phyloP scores from a whole-genome alignment of 2,797 vertebrate genomes.

The Petrocephalus schoutedeni region DNA sequence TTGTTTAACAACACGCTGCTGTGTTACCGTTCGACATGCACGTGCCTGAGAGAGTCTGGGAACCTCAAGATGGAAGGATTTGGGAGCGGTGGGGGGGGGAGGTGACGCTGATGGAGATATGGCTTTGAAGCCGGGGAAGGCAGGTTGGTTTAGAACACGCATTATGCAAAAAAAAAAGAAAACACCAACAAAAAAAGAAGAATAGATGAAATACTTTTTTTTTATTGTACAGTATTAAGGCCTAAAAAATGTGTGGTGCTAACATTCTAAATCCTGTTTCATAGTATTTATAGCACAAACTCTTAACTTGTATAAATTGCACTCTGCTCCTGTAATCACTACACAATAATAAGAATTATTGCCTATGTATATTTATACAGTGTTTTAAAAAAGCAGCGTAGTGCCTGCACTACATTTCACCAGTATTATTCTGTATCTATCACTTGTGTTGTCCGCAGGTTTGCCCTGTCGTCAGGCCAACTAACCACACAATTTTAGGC shows the following conservation, averaged over 20 bases:
- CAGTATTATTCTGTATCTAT: conserved; percentile 75
- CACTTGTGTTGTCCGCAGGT: conserved; percentile 75
- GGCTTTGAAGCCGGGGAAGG: conserved; percentile 62
- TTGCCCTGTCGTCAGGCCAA: conserved; percentile 74
- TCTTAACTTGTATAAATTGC: conserved; percentile 99
- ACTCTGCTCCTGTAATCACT: conserved; percentile 99
- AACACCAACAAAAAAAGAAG: conserved; percentile 51
- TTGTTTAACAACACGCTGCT: conserved; percentile 76
- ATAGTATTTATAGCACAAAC: conserved; percentile 99
- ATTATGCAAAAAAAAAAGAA: conserved; percentile 85
- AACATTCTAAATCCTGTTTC: conserved; percentile 98
- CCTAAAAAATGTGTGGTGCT: conserved; percentile 99
- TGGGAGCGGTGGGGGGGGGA: conserved; percentile 49
- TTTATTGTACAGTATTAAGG: conserved; percentile 98
- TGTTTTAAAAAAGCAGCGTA: conserved; percentile 64
- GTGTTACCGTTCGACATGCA: conserved; percentile 88
- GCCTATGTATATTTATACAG: conserved; percentile 99
- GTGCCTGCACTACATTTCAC: conserved; percentile 87
- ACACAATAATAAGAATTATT: conserved; percentile 96
- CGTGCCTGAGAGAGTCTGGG: conserved; percentile 95
- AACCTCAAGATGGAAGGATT: conserved; percentile 83
- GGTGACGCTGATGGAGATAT: conserved; percentile 74
- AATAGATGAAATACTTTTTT: conserved; percentile 67
- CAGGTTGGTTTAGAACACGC: conserved; percentile 85
- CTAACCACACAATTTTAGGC: conserved; percentile 96